phyloP scores from a whole-genome alignment of 2,888 invertebrate genomes.

The Cloeon dipterum region DNA sequence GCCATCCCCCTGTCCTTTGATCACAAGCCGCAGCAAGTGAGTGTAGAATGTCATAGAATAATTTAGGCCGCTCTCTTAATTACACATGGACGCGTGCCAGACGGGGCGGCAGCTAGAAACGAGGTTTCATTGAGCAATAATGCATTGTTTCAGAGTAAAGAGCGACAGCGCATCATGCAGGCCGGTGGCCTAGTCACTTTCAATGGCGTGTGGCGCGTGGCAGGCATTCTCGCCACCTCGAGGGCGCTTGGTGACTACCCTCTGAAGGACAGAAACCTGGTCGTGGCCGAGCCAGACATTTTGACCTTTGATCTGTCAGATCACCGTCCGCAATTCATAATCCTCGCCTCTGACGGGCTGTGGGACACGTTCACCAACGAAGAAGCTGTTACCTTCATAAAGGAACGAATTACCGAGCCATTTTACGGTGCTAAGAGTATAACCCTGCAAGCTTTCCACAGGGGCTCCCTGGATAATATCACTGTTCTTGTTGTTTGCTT shows the following conservation, averaged over 20 bases:
- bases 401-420: conserved; percentile 61
- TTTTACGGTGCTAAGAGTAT: conserved; percentile 82
- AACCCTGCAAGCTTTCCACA: conserved; percentile 70
- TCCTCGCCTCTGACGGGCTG: conserved; percentile 84
- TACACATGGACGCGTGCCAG: conserved; percentile 88
- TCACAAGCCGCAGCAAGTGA: conserved; percentile 88
- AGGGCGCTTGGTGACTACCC: conserved; percentile 90
- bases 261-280: conserved; percentile 75
- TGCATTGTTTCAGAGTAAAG: conserved; percentile 54
- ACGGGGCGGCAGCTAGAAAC: conserved; percentile 42
- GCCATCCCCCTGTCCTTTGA: conserved; percentile 85
- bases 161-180: conserved; percentile 75
- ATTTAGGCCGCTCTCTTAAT: conserved; percentile 90
- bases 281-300: conserved; percentile 90
- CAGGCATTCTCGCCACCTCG: conserved; percentile 83
- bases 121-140: not conserved
- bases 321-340: conserved; percentile 65
- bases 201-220: conserved; percentile 90
- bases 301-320: conserved; percentile 71
- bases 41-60: conserved; percentile 73
- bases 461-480: conserved; percentile 87
- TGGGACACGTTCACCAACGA: conserved; percentile 95
- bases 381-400: conserved; percentile 75
- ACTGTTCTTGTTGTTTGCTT: conserved; percentile 81
- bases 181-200: conserved; percentile 90